These are phyloP conservation scores for Dichetophora obliterata DNA, from an alignment of 2,888 invertebrate genomes.

Conservation along the genomic window DNA sequence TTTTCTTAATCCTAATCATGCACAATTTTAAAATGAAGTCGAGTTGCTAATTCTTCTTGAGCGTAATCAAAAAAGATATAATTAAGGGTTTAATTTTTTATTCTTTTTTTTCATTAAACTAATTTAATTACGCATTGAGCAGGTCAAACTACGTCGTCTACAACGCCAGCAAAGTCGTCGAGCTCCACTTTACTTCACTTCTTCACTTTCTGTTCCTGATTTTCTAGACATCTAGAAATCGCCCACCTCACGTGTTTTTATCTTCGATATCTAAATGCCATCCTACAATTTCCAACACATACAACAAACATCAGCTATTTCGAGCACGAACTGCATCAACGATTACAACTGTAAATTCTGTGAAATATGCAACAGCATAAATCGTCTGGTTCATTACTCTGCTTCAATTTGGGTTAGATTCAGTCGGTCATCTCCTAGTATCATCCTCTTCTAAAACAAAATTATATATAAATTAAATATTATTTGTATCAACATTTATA, in stretches of 20 bases:
- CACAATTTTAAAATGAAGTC: conserved; percentile 6
- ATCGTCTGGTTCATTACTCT: conserved; percentile 6
- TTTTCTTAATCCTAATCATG: conserved; percentile 23
- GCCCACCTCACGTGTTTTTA: conserved; percentile 11
- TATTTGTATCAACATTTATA: conserved; percentile 40
- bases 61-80: conserved; percentile 13
- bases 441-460: conserved; percentile 23
- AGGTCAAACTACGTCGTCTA: conserved; percentile 26
- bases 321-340: conserved; percentile 17
- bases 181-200: conserved; percentile 4
- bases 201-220: conserved; percentile 27
- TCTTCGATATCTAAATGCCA: conserved; percentile 18
- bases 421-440: conserved; percentile 32
- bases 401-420: conserved; percentile 27
- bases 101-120: conserved; percentile 17
- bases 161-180: conserved; percentile 16
- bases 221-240: conserved; percentile 21
- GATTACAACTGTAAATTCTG: conserved; percentile 16
- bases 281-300: conserved; percentile 33
- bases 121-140: conserved; percentile 29
- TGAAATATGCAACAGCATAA: conserved; percentile 24
- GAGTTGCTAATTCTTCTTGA: conserved; percentile 16
- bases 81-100: conserved; percentile 26
- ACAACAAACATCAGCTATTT: conserved; percentile 30
- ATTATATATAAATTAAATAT: conserved; percentile 26